Base-by-base conservation (phyloP, 64 coral and sea anemone genomes). In the Catalaphyllia jardinei region DNA sequence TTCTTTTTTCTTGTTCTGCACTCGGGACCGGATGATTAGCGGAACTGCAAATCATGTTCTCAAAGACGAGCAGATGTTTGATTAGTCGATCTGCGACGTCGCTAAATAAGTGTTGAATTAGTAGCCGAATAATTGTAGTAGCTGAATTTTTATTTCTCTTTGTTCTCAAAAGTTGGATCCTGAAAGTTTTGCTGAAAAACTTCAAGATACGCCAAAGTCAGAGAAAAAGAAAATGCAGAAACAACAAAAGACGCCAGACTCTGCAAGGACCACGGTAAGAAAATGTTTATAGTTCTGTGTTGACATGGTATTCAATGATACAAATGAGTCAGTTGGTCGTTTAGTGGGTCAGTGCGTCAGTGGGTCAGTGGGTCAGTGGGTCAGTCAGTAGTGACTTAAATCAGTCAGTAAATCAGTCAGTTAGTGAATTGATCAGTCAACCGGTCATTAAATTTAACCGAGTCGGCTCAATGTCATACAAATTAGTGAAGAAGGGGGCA, bases 191-290 rank as follows among this genome's bases (percentile, higher is more conserved):
- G 24, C 22, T 50, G 81, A 85, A 11, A 69, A 85, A 42, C 62
- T 50, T 3, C 81, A 69, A 38, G 81, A 85, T 39, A 85, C 81
- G 46, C 63, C 63, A 3, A 85, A 85, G 13, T 67, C 81, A 25
- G 81, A 85, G 35, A 85, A 71, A 42, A 71, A 71, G 31, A 85
- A 85, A 29, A 0, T 67, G 64, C 61, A 85, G 10, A 85, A 85
- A 28, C 81, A 77, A 38, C 74, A 85, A 20, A 85, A 85, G 39
- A 67, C 62, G 13, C 31, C 61, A 18, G 81, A 85, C 35, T 85
- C 19, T 51, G 46, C 31, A 15, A 62, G 81, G 69, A 85, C 81
- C 15, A 24, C 81, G 33, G 63, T 71, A n/a, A 71, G 62, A 51
- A 24, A 27, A 62, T 15, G 60, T 46, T 46, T 5, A 46, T 46